Evolutionary conservation across 2,888 invertebrate genomes (phyloP).

Genomic region (Tinea pellionella): DNA sequence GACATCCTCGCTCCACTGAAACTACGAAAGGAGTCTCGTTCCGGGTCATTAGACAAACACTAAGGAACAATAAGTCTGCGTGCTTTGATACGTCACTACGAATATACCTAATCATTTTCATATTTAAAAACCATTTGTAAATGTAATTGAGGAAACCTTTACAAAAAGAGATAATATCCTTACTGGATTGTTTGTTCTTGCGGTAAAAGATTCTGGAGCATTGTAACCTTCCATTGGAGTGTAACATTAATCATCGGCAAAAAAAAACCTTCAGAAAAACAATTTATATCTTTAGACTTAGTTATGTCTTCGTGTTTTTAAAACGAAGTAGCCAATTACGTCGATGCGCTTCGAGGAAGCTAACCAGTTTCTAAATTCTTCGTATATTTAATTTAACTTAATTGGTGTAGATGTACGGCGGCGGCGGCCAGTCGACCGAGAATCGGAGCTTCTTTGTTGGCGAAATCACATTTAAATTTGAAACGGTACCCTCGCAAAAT

Average conservation of each 20-base stretch:
- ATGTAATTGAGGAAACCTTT: constrained; percentile 3
- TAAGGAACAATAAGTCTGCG: constrained; percentile 16
- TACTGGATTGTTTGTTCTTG: background rate
- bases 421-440: constrained; percentile 58
- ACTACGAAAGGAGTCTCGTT: constrained; percentile 19
- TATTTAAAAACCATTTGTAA: background rate
- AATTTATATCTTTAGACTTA: background rate
- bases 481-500: constrained; percentile 49
- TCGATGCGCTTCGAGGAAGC: constrained; percentile 67
- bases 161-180: background rate
- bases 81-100: constrained; percentile 4
- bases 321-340: constrained; percentile 59
- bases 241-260: constrained; percentile 20
- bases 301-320: constrained; percentile 50
- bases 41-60: constrained; percentile 20
- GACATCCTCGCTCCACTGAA: constrained; percentile 14
- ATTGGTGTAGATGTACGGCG: constrained; percentile 58
- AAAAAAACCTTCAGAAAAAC: constrained; percentile 2
- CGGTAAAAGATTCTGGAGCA: background rate
- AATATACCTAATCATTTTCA: constrained; percentile 7
- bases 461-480: constrained; percentile 42
- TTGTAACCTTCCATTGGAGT: constrained; percentile 26
- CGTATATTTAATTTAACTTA: constrained; percentile 66
- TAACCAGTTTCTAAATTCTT: constrained; percentile 69
- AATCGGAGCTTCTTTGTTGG: constrained; percentile 58